These are phyloP conservation scores for Zosterops lateralis DNA, from an alignment of 2,113 vertebrate species.

Conservation along the genomic window DNA sequence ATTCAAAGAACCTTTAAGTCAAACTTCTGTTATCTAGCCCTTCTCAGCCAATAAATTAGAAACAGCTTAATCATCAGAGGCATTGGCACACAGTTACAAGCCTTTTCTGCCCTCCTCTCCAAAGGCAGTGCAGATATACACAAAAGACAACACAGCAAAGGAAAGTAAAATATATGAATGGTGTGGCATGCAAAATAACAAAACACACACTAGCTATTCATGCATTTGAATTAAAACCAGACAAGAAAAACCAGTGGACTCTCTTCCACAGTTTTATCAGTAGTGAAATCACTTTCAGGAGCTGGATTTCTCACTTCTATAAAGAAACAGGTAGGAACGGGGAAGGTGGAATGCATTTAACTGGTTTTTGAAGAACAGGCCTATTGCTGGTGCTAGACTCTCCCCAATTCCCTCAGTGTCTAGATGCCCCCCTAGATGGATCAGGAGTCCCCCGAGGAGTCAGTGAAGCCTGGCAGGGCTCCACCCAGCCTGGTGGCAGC, in stretches of 20 bases:
- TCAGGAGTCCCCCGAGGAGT: not conserved
- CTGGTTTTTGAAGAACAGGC: not conserved
- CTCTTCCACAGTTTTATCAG: not conserved
- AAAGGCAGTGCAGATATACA: not conserved
- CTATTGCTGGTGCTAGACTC: not conserved
- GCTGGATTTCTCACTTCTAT: not conserved
- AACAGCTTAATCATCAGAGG: not conserved
- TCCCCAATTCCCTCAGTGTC: accelerated
- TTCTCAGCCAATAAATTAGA: conserved; percentile 11
- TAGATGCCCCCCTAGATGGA: not conserved
- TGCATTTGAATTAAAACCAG: not conserved
- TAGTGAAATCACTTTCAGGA: not conserved
- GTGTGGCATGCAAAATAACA: not conserved
- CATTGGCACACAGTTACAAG: not conserved
- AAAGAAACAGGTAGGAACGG: not conserved
- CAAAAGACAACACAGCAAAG: not conserved
- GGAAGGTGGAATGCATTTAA: not conserved
- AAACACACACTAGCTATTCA: not conserved
- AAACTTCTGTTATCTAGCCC: not conserved
- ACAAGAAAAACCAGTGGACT: not conserved
- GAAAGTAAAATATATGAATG: not conserved
- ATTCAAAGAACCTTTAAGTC: not conserved
- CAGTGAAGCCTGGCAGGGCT: not conserved
- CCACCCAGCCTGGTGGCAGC: not conserved
- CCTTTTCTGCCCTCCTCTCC: not conserved